Base-by-base conservation (phyloP, 2,888 invertebrate genomes). In the Choreutis nemorana region DNA sequence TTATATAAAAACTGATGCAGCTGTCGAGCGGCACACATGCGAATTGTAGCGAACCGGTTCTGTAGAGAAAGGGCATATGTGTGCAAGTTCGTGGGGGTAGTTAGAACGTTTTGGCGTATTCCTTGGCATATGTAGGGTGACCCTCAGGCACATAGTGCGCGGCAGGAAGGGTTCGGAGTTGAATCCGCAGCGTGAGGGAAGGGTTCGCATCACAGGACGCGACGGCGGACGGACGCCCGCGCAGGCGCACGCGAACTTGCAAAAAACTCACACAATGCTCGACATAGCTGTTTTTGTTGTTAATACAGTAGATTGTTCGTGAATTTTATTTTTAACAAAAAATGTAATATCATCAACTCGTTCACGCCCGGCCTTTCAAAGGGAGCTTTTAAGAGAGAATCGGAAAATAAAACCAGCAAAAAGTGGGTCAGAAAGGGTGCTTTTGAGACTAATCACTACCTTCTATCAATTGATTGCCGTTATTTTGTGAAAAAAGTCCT, bases 261-360 rank as follows among this genome's bases (percentile, higher is more conserved):
- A 73, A 78, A 78, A 78, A 77, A 71, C 61, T 46, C 53, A 44
- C 55, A 77, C 72, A 75, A 75, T 67, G 58, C 61, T 55, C 55
- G 66, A 68, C 66, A 59, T 52, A 62, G 61, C 70, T 70, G 68
- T 75, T 72, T 66, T 75, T 75, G 71, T 77, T 73, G 70, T 66
- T 71, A 78, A 77, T 72, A 73, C 66, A 61, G 57, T 58, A 66
- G 75, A 78, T 77, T 78, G 78, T 75, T 77, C 77, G 77, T 65
- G 63, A 73, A 72, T 77, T 77, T 65, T 58, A 50, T 60, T 67
- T 71, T 63, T 49, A 48, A 50, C 48, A 71, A 73, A 71, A 78
- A 77, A 71, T 62, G 68, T 78, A 78, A 78, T 78, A 78, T 78
- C 77, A 78, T 78, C 78, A 78, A 78, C 78, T 78, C 78, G 78